Percentiles rank a stretch among this genome's conserved stretches.
Conservation (phyloP, 2,797 vertebrate genomes). For the Myotis daubentonii region DNA sequence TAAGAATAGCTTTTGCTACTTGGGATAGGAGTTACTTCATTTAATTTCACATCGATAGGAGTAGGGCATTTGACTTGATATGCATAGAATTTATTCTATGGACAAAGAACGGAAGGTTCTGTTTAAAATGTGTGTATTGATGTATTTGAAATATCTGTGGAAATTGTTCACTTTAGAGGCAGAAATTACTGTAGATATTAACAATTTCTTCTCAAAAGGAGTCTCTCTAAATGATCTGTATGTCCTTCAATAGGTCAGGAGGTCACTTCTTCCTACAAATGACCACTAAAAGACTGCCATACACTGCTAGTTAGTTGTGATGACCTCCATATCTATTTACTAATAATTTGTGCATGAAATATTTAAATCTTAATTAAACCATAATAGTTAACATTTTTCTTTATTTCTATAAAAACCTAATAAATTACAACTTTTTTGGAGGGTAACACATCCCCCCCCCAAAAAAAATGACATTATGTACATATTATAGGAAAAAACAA, state of each 20-base stretch:
- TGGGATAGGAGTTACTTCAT: not conserved
- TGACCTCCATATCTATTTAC: not conserved
- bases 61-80: not conserved
- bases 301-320: not conserved
- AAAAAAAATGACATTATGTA: not conserved
- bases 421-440: not conserved
- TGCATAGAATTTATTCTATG: not conserved
- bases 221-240: not conserved
- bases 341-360: not conserved
- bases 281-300: not conserved
- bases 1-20: not conserved
- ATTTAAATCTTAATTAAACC: not conserved
- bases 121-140: not conserved
- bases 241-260: not conserved
- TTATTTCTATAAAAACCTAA: not conserved
- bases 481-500: not conserved
- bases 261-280: not conserved
- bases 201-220: not conserved
- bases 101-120: not conserved
- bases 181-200: not conserved
- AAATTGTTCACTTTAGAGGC: not conserved
- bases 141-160: not conserved
- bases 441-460: not conserved
- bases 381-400: not conserved
- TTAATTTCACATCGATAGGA: not conserved